Evolutionary conservation across 2,113 vertebrate genomes (phyloP).

Genomic region (Hydropotes inermis): DNA sequence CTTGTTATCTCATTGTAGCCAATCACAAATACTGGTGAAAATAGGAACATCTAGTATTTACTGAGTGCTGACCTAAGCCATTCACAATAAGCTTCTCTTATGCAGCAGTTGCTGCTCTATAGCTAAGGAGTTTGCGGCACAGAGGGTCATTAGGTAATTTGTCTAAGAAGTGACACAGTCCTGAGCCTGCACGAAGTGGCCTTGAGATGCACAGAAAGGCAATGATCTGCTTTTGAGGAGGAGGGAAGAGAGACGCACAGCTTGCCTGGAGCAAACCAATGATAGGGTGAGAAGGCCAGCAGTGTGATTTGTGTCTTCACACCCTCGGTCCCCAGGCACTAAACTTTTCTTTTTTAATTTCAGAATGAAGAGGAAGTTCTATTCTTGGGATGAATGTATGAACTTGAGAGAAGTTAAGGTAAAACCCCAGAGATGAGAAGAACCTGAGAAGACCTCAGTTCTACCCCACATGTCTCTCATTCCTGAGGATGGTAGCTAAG

Average conservation of each 20-base stretch:
- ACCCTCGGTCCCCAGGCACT: background rate
- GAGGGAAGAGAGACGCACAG: background rate
- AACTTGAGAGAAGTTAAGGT: constrained; percentile 99
- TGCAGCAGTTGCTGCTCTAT: background rate
- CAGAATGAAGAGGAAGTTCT: constrained; percentile 99
- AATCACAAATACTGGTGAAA: background rate
- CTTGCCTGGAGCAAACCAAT: background rate
- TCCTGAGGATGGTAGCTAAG: background rate
- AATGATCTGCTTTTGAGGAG: background rate
- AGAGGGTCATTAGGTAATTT: background rate
- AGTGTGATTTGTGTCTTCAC: background rate
- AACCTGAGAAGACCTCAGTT: background rate
- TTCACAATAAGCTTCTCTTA: background rate
- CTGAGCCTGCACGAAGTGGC: background rate
- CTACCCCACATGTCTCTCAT: background rate
- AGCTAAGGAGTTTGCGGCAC: background rate
- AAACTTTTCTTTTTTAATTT: constrained; percentile 61
- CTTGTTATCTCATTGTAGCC: background rate
- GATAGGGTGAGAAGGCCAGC: background rate
- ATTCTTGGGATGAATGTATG: constrained; percentile 99
- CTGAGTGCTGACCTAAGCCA: background rate
- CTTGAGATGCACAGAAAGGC: background rate
- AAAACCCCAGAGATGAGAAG: constrained; percentile 44
- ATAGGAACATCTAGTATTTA: background rate
- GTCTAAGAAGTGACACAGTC: background rate